Evolutionary conservation across 64 coral and sea anemone genomes (phyloP).

Genomic region (Catalaphyllia jardinei): DNA sequence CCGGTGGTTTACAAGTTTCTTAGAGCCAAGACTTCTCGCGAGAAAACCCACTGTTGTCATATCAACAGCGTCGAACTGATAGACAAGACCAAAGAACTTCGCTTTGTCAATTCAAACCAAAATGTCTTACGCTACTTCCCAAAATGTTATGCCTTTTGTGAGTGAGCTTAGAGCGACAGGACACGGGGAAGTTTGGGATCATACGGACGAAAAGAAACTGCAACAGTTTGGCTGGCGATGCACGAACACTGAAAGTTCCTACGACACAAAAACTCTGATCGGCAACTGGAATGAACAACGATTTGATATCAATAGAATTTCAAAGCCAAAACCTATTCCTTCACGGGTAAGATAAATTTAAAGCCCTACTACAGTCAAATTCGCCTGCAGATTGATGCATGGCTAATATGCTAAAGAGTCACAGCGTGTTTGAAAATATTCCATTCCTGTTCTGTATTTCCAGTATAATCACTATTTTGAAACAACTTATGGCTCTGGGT

Average conservation of each 20-base stretch:
- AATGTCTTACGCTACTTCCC: slow-evolving; percentile 74
- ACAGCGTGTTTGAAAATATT: no score
- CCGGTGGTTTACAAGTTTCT: neutral
- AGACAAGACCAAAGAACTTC: neutral
- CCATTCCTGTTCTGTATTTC: neutral
- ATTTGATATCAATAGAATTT: slow-evolving; percentile 89
- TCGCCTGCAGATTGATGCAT: neutral
- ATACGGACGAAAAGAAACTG: slow-evolving; percentile 95
- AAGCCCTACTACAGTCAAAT: neutral
- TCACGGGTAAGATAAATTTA: slow-evolving; percentile 69
- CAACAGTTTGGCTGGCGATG: slow-evolving; percentile 96
- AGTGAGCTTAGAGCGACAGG: slow-evolving; percentile 92
- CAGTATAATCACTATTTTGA: slow-evolving; percentile 96
- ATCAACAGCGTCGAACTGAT: slow-evolving; percentile 30
- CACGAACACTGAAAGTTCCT: slow-evolving; percentile 93
- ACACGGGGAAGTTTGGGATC: slow-evolving; percentile 99
- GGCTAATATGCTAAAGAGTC: no score
- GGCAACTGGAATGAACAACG: slow-evolving; percentile 98
- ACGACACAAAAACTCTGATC: slow-evolving; percentile 77
- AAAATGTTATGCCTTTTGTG: slow-evolving; percentile 80
- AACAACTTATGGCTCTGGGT: slow-evolving; percentile 73
- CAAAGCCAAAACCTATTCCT: slow-evolving; percentile 91
- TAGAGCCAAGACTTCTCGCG: slow-evolving; percentile 17
- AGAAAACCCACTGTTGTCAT: slow-evolving; percentile 44
- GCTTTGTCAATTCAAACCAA: slow-evolving; percentile 10